Percentiles rank a stretch among this genome's conserved stretches.
phyloP scores from a whole-genome alignment of 2,888 invertebrate genomes.

The Papilio demoleus region DNA sequence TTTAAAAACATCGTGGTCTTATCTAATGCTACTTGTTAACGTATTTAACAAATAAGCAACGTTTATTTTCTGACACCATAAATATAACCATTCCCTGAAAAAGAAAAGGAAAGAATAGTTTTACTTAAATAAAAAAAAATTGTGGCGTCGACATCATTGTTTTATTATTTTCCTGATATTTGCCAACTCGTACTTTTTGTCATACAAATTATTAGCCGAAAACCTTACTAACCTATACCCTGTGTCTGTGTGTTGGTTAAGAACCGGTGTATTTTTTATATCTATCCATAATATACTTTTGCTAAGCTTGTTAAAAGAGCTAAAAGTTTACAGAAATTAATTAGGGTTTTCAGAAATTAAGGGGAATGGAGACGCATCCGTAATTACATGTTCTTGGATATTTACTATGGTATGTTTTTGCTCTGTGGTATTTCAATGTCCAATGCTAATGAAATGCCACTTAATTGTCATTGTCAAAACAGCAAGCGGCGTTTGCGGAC shows the following conservation, averaged over 20 bases:
- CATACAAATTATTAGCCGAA: too few relatives aligned
- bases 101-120: background rate
- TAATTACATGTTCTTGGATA: too few relatives aligned
- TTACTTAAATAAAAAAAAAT: background rate
- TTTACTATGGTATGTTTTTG: too few relatives aligned
- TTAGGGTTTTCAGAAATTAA: too few relatives aligned
- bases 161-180: background rate
- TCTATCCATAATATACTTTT: too few relatives aligned
- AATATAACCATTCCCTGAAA: too few relatives aligned
- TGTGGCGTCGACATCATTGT: background rate
- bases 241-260: too few relatives aligned
- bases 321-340: too few relatives aligned
- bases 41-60: slow-evolving; percentile 23
- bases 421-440: slow-evolving; percentile 2
- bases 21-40: slow-evolving; percentile 34
- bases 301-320: too few relatives aligned
- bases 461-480: slow-evolving; percentile 9
- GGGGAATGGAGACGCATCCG: too few relatives aligned
- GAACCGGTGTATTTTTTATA: too few relatives aligned
- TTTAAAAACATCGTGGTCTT: slow-evolving; percentile 32
- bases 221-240: too few relatives aligned
- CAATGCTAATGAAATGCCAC: background rate
- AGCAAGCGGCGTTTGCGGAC: background rate
- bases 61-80: background rate
- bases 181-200: background rate